Conservation (phyloP, 2,113 vertebrate species). For the Neotoma lepida region DNA sequence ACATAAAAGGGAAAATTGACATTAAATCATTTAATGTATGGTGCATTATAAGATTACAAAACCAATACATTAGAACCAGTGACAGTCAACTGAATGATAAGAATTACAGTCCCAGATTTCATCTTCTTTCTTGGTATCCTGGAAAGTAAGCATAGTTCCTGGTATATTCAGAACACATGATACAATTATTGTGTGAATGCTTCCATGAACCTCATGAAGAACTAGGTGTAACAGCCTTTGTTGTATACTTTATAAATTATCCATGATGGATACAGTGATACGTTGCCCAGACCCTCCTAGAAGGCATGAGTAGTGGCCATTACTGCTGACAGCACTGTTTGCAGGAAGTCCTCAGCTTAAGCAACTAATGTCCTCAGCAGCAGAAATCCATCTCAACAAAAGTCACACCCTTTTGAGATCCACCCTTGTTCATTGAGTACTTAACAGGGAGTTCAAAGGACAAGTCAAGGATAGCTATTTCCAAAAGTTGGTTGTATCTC, state of each 20-base stretch:
- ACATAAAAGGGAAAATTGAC: neutral
- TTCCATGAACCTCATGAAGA: neutral
- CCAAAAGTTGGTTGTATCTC: neutral
- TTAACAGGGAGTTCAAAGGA: neutral
- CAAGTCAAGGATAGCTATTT: neutral
- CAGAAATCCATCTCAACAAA: neutral
- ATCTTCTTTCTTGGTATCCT: neutral
- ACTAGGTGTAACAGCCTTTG: neutral
- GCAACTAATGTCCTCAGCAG: neutral
- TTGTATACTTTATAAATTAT: neutral
- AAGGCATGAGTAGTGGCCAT: neutral
- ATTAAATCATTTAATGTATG: neutral
- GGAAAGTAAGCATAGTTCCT: neutral
- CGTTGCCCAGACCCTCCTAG: neutral
- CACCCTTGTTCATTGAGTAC: rapidly evolving
- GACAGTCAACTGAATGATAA: neutral
- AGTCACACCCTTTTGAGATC: neutral
- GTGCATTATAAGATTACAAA: neutral
- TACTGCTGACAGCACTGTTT: neutral
- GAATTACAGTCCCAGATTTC: neutral
- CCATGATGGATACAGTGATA: rapidly evolving
- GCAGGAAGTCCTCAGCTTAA: neutral
- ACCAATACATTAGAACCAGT: rapidly evolving
- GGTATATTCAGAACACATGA: neutral
- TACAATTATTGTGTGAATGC: neutral